Base-by-base conservation (phyloP, 1,140 invertebrate species). In the Zaprionus davidi region DNA sequence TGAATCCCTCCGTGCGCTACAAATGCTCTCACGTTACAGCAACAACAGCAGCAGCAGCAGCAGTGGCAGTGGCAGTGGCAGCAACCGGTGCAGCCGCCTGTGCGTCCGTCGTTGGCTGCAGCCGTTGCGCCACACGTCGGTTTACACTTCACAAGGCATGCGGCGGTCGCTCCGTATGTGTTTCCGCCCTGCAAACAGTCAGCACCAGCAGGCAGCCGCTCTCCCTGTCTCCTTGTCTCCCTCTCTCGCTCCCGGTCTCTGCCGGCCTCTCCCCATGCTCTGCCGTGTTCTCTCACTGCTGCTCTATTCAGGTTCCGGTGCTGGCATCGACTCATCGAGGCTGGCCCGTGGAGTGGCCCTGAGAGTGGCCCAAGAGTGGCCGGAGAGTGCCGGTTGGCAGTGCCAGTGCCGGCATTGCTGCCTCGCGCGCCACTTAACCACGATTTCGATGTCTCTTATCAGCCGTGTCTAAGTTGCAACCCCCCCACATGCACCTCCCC, bases 21-120 rank as follows among this genome's bases (percentile, higher is more conserved):
- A 87, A 87, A 86, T 71, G 76, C 86, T 90, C 85, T 90, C 85
- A 90, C 85, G 86, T 90, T 90, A 90, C 85, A 82, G 63, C 65
- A 24, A 24, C 53, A 57, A 24, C 44, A 51, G 46, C 24, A 53
- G 11, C 36, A 56, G 26, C 59, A 76, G 12, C 44, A 56, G 28
- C 65, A 67, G 58, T 22, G 55, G 13, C 44, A 56, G 38, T 28
- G 28, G 44, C 62, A 20, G 62, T 46, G 15, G 55, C 65, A n/a
- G 36, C 53, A 58, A 15, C 49, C 51, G 49, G 36, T 55, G 24
- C 38, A 57, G 49, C 56, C 66, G 17, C 51, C 31, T 41, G 38
- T 41, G 60, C 63, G 49, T 49, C 46, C 46, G n/a, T 41, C 15
- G 31, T 5, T 49, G 46, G 46, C 20, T 63, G 15, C 46, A 58